phyloP scores from a whole-genome alignment of 2,797 vertebrate genomes.

The Parambassis ranga region DNA sequence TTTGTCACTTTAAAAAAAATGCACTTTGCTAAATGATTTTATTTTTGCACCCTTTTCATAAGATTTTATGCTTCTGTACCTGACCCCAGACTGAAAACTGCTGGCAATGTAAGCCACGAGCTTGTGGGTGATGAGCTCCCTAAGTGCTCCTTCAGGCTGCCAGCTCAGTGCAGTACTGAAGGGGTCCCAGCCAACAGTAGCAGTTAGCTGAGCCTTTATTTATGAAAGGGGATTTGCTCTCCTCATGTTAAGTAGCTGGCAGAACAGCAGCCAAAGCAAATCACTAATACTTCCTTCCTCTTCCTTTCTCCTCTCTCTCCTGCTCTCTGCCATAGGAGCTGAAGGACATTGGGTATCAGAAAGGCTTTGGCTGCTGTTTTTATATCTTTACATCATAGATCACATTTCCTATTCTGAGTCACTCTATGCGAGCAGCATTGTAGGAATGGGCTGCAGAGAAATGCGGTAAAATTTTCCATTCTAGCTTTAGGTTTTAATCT shows the following conservation, averaged over 20 bases:
- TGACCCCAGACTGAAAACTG: conserved; percentile 37
- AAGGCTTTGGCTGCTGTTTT: conserved; percentile 18
- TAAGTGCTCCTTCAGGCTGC: conserved; percentile 47
- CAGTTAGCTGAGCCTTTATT: conserved; percentile 69
- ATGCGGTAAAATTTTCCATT: conserved; percentile 1
- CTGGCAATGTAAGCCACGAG: conserved; percentile 30
- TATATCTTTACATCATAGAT: conserved; percentile 26
- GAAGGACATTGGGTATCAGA: conserved; percentile 14
- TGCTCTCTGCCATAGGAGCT: conserved; percentile 21
- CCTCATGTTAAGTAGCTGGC: conserved; percentile 59
- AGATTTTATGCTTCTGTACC: conserved; percentile 18
- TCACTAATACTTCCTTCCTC: conserved; percentile 50
- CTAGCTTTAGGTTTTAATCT: not conserved
- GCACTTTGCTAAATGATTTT: not conserved
- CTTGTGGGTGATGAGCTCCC: conserved; percentile 54
- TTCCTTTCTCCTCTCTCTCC: not conserved
- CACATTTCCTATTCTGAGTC: conserved; percentile 26
- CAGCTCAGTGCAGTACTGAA: conserved; percentile 39
- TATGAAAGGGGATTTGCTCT: conserved; percentile 67
- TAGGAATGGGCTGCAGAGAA: not conserved
- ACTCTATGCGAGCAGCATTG: not conserved
- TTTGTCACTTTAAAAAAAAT: too few relatives aligned
- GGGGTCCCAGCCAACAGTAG: conserved; percentile 55
- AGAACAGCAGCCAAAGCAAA: conserved; percentile 58
- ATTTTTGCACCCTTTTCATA: not conserved